phyloP scores from a whole-genome alignment of 2,888 invertebrate species.

The Leptarthrus brevirostris region DNA sequence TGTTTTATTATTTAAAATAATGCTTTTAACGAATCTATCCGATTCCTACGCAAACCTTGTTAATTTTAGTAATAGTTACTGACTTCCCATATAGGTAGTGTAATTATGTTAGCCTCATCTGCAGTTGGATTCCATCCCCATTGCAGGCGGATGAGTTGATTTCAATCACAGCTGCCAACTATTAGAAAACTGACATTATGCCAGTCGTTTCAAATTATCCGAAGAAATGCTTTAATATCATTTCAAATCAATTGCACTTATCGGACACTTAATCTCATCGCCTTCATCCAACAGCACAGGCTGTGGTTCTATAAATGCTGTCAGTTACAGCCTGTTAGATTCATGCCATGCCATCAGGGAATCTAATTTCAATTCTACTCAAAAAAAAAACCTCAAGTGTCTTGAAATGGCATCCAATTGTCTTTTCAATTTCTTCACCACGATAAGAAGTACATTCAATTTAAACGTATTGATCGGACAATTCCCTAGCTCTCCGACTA shows the following conservation, averaged over 20 bases:
- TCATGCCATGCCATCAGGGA: constrained; percentile 37
- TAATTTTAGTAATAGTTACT: too few relatives aligned
- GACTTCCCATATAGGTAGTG: too few relatives aligned
- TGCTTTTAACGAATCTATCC: too few relatives aligned
- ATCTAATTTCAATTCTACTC: constrained; percentile 51
- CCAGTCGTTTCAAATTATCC: constrained; percentile 18
- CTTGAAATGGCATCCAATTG: constrained; percentile 54
- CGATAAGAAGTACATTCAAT: constrained; percentile 50
- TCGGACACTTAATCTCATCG: constrained; percentile 37
- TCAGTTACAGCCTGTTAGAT: constrained; percentile 42
- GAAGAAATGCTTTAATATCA: constrained; percentile 39
- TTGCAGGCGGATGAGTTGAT: too few relatives aligned
- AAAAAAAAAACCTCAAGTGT: constrained; percentile 51
- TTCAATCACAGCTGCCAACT: too few relatives aligned
- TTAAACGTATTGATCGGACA: constrained; percentile 49
- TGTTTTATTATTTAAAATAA: too few relatives aligned
- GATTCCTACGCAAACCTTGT: too few relatives aligned
- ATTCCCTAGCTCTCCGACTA: neutral
- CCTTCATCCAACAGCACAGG: neutral
- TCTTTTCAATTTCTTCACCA: constrained; percentile 52
- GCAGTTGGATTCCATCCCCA: too few relatives aligned
- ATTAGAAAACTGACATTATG: constrained; percentile 1
- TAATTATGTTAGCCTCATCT: too few relatives aligned
- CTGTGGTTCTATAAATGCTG: constrained; percentile 37
- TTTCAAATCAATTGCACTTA: constrained; percentile 46